Conservation (phyloP, 92 coral and sea anemone genomes). For the Zoanthus sansibaricus region DNA sequence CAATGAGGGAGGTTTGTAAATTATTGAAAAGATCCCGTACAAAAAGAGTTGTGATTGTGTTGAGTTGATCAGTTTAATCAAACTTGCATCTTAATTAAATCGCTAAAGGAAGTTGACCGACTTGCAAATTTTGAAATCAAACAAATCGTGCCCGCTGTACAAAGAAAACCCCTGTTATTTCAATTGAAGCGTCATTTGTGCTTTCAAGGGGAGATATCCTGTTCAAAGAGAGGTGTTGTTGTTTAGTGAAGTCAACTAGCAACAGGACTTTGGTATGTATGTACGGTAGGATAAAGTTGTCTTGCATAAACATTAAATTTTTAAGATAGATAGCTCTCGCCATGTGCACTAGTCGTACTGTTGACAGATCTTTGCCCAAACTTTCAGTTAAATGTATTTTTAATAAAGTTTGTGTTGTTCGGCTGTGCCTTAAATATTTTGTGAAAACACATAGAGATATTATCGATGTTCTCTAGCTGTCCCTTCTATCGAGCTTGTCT, state of each 20-base stretch:
- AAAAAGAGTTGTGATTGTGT: conserved; percentile 29
- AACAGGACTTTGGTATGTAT: background rate
- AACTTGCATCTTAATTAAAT: conserved; percentile 44
- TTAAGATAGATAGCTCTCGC: background rate
- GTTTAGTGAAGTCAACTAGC: background rate
- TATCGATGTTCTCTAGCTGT: background rate
- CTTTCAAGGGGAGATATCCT: background rate
- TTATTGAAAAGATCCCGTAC: conserved; percentile 44
- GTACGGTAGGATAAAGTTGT: background rate
- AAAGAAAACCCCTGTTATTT: background rate
- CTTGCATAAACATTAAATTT: background rate
- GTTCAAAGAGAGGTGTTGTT: background rate
- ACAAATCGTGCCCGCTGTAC: background rate
- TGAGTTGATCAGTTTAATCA: conserved; percentile 45
- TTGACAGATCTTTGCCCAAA: conserved; percentile 45
- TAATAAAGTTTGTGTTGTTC: conserved; percentile 21
- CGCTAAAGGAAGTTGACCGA: conserved; percentile 35
- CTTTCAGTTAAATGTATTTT: conserved; percentile 34
- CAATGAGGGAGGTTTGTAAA: conserved; percentile 34
- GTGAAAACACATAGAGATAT: conserved; percentile 38
- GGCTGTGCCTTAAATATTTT: conserved; percentile 28
- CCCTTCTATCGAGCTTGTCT: background rate
- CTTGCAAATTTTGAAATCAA: conserved; percentile 45
- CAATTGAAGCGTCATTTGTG: background rate
- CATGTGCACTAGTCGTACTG: conserved; percentile 10